These are phyloP conservation scores for Dione vanillae DNA, from an alignment of 2,888 invertebrate genomes.

Conservation along the genomic window DNA sequence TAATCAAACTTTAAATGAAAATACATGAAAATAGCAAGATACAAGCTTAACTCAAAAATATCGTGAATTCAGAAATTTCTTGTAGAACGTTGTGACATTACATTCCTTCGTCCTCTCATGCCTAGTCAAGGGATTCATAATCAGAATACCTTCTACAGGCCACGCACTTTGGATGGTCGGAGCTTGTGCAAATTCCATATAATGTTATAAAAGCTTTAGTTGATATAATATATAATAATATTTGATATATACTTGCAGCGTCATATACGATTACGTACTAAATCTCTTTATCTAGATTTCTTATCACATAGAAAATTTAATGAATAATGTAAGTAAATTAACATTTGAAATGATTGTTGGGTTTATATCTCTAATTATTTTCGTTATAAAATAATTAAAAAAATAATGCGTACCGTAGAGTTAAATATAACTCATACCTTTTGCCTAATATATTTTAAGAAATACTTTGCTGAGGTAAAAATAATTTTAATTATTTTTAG, in stretches of 20 bases:
- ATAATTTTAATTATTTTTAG: neutral
- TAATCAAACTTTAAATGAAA: no score
- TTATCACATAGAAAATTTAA: no score
- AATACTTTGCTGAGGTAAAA: neutral
- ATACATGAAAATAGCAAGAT: neutral
- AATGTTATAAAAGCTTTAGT: neutral
- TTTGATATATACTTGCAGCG: no score
- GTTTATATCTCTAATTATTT: no score
- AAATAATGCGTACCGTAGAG: no score
- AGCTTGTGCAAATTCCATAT: conserved; percentile 11
- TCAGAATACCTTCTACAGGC: conserved; percentile 20
- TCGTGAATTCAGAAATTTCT: conserved; percentile 3
- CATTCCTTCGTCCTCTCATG: conserved; percentile 16
- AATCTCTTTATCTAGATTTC: no score
- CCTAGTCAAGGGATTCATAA: conserved; percentile 31
- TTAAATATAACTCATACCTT: no score
- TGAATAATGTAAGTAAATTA: no score
- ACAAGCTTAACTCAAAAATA: conserved; percentile 9
- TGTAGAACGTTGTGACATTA: conserved; percentile 10
- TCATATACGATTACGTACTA: no score
- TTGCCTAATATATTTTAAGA: no score
- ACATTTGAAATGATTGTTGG: no score
- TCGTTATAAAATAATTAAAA: no score
- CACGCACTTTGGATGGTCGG: neutral
- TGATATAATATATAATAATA: neutral